These are phyloP conservation scores for Hipparchia semele DNA, from an alignment of 2,888 invertebrate genomes.

Conservation along the genomic window DNA sequence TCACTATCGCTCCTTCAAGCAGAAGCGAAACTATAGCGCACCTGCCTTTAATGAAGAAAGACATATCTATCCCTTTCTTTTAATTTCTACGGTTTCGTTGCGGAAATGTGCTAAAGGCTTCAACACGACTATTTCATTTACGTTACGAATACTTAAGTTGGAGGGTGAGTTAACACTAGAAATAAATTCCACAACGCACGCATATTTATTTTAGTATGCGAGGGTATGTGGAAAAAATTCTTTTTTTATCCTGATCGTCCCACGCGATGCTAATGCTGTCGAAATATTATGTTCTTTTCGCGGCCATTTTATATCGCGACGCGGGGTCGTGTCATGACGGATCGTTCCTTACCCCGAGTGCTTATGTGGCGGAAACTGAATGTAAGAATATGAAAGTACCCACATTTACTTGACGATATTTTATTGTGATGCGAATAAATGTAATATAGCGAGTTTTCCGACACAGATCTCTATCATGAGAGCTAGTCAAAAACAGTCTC, in stretches of 20 bases:
- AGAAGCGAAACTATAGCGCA: too few relatives aligned
- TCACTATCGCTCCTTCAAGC: too few relatives aligned
- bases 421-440: not conserved
- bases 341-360: not conserved
- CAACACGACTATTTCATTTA: too few relatives aligned
- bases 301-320: not conserved
- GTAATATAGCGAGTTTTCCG: not conserved
- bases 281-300: not conserved
- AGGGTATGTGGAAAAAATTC: conserved; percentile 2
- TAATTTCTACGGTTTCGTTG: too few relatives aligned
- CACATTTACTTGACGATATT: not conserved
- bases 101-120: too few relatives aligned
- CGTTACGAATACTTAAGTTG: too few relatives aligned
- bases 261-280: not conserved
- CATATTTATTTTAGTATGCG: not conserved
- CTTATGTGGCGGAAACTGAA: conserved; percentile 2
- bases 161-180: too few relatives aligned
- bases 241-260: not conserved
- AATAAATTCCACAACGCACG: too few relatives aligned
- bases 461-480: not conserved
- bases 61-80: too few relatives aligned
- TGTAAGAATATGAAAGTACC: not conserved
- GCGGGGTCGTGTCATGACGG: conserved; percentile 4
- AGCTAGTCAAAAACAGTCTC: not conserved
- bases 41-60: too few relatives aligned